A percentile compares a stretch with the other conserved stretches of the same genome.
Conservation (phyloP, 2,888 invertebrate species). For the Heliothis peltigera region DNA sequence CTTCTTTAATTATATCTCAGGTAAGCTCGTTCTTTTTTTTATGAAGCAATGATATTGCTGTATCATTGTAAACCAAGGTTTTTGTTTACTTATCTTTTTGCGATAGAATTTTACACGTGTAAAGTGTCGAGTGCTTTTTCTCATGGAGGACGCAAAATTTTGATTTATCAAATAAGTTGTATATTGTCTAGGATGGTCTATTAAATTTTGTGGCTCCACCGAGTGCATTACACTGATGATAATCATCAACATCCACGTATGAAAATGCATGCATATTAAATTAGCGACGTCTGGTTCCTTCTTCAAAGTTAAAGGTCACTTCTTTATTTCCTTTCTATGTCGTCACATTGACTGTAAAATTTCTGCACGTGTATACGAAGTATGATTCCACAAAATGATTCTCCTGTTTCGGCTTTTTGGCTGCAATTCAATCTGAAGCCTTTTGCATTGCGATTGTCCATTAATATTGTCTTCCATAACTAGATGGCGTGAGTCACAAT, state of each 20-base stretch:
- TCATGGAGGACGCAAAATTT: background rate
- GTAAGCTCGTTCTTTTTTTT: background rate
- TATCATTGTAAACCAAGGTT: conserved; percentile 12
- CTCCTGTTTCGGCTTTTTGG: conserved; percentile 35
- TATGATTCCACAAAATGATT: conserved; percentile 13
- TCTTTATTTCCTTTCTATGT: too few species aligned
- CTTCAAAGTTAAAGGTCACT: too few species aligned
- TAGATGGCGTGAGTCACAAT: conserved; percentile 50
- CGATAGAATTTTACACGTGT: conserved; percentile 2
- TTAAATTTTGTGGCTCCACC: too few species aligned
- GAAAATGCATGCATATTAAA: too few species aligned
- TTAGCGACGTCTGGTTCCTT: too few species aligned
- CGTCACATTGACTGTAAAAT: too few species aligned
- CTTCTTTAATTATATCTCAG: conserved; percentile 9
- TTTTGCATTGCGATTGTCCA: conserved; percentile 3
- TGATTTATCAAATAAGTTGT: background rate
- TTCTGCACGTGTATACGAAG: too few species aligned
- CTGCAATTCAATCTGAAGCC: conserved; percentile 39
- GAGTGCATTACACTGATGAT: too few species aligned
- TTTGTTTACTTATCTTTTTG: background rate
- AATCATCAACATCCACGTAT: too few species aligned
- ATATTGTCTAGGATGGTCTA: background rate
- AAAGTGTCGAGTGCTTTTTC: background rate
- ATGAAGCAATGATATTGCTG: conserved; percentile 2
- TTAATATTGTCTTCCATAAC: conserved; percentile 28